Conservation (phyloP, 2,113 vertebrate genomes). For the Clarias gariepinus region DNA sequence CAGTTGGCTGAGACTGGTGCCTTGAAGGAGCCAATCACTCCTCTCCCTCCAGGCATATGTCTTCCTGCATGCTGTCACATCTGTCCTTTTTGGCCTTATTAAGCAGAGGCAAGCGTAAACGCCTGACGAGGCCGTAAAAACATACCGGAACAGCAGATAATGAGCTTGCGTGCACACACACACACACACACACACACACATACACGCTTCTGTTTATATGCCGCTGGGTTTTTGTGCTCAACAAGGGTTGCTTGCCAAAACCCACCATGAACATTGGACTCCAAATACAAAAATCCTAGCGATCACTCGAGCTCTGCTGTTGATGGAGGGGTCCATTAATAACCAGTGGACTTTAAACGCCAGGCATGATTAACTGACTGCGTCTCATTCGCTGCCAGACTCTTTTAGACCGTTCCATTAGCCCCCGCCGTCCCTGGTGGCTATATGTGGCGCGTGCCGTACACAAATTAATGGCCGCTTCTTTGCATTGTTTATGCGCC, state of each 20-base stretch:
- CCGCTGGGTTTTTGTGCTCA: slow-evolving; percentile 11
- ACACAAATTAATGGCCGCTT: slow-evolving; percentile 33
- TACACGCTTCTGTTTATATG: slow-evolving; percentile 29
- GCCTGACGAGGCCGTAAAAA: slow-evolving; percentile 49
- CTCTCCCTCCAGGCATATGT: slow-evolving; percentile 43
- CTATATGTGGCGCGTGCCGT: slow-evolving; percentile 12
- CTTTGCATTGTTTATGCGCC: slow-evolving; percentile 34
- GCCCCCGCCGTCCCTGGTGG: slow-evolving; percentile 1
- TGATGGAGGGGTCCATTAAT: slow-evolving; percentile 38
- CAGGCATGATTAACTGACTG: slow-evolving; percentile 28
- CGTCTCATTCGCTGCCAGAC: slow-evolving; percentile 13
- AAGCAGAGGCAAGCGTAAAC: slow-evolving; percentile 47
- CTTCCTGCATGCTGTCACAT: slow-evolving; percentile 50
- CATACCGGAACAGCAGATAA: slow-evolving; percentile 44
- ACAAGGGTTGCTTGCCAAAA: slow-evolving; percentile 30
- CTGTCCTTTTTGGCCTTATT: slow-evolving; percentile 57
- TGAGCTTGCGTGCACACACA: slow-evolving; percentile 23
- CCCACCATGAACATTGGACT: slow-evolving; percentile 31
- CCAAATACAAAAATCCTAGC: not conserved
- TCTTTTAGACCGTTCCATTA: slow-evolving; percentile 33
- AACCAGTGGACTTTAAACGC: slow-evolving; percentile 18
- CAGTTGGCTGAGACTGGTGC: slow-evolving; percentile 36
- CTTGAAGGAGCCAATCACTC: slow-evolving; percentile 50
- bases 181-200: slow-evolving; percentile 13
- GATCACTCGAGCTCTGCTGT: slow-evolving; percentile 17